phyloP scores from a whole-genome alignment of 2,888 invertebrate species.

The Nipponacmea schrenckii region DNA sequence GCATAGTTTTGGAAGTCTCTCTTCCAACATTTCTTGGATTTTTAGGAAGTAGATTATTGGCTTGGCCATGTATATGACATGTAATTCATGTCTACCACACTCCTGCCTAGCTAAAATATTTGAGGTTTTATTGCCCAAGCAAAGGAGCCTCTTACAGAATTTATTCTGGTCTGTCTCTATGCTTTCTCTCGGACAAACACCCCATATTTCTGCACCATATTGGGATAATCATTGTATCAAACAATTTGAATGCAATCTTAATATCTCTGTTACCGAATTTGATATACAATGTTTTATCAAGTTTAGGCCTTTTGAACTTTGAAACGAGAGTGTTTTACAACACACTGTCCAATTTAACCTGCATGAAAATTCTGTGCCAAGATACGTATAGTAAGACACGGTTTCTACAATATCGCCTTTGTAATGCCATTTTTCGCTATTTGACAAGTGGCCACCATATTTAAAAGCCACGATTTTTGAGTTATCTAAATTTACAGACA shows the following conservation, averaged over 20 bases:
- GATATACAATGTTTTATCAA: background rate
- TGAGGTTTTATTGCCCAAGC: background rate
- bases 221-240: conserved; percentile 5
- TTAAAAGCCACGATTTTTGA: background rate
- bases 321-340: background rate
- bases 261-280: background rate
- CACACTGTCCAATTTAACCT: conserved; percentile 2
- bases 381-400: conserved; percentile 5
- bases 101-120: background rate
- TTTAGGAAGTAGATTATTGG: conserved; percentile 8
- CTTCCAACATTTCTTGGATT: conserved; percentile 3
- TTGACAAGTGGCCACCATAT: conserved; percentile 1
- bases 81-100: conserved; percentile 5
- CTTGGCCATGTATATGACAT: conserved; percentile 3
- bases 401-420: background rate
- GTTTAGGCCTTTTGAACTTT: conserved; percentile 4
- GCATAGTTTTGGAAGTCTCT: background rate
- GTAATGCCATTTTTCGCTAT: background rate
- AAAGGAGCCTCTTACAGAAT: background rate
- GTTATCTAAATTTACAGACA: background rate
- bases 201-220: conserved; percentile 7
- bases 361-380: background rate
- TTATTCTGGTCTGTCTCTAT: conserved; percentile 1
- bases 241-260: conserved; percentile 3
- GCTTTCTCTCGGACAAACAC: background rate